A percentile compares a stretch with the other conserved stretches of the same genome.
Evolutionary conservation across 2,888 invertebrate genomes (phyloP).

Genomic region (Acanthosepion lycidas): DNA sequence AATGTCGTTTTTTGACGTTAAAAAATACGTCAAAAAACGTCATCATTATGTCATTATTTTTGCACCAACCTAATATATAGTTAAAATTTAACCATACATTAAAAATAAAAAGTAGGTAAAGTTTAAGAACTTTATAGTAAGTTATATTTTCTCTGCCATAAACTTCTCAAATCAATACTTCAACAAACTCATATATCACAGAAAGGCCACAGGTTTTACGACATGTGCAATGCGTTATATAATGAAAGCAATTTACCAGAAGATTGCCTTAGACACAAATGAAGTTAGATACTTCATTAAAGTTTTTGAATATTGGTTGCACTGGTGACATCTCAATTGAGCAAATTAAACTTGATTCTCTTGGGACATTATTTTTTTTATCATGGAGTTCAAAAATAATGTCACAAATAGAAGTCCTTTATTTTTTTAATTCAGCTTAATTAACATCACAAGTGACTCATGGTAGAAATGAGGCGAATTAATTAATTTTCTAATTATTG

Average conservation of each 20-base stretch:
- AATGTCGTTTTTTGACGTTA: no score
- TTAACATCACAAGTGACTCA: background rate
- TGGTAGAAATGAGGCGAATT: background rate
- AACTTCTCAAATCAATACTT: no score
- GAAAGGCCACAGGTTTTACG: no score
- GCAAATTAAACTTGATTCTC: background rate
- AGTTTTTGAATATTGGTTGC: background rate
- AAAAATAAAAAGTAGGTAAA: no score
- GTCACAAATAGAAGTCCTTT: background rate
- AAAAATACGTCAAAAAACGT: no score
- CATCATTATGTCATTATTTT: no score
- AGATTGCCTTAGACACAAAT: background rate
- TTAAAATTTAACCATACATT: no score
- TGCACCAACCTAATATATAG: no score
- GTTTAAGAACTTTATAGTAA: no score
- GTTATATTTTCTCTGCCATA: no score
- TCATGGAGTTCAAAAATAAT: background rate
- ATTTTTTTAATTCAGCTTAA: background rate
- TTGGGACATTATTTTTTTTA: background rate
- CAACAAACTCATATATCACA: no score
- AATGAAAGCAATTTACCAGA: background rate
- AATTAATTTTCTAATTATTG: constrained; percentile 23
- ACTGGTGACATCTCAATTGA: background rate
- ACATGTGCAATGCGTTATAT: no score
- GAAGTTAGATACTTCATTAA: background rate